Conservation (phyloP, 37 sponge, comb jelly and placozoan genomes). For the Axinella damicornis region DNA sequence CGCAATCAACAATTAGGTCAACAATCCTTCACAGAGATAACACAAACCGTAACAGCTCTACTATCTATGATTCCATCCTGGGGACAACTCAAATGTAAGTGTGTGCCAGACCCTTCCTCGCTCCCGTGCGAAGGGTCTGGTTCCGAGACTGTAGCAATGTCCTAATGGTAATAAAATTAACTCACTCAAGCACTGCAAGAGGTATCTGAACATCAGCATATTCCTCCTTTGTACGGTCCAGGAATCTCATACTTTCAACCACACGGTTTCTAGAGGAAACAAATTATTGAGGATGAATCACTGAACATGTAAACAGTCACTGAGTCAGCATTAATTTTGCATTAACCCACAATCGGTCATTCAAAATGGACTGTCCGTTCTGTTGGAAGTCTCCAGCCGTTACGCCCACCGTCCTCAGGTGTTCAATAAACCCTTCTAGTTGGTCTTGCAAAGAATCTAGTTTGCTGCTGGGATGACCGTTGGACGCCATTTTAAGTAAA, state of each 20-base stretch:
- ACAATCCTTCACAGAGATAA: too few species aligned
- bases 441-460: slow-evolving; percentile 60
- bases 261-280: slow-evolving; percentile 54
- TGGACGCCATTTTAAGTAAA: slow-evolving; percentile 48
- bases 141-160: too few species aligned
- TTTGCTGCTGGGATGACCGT: slow-evolving; percentile 5
- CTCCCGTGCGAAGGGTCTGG: too few species aligned
- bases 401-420: slow-evolving; percentile 78
- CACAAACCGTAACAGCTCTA: too few species aligned
- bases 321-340: too few species aligned
- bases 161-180: too few species aligned
- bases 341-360: slow-evolving; percentile 70
- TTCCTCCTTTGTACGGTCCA: slow-evolving; percentile 62
- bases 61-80: too few species aligned
- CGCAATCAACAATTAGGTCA: too few species aligned
- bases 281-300: too few species aligned
- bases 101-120: too few species aligned
- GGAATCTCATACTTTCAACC: slow-evolving; percentile 62
- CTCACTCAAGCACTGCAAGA: slow-evolving; percentile 74
- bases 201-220: slow-evolving; percentile 71
- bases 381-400: slow-evolving; percentile 82
- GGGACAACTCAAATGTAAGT: too few species aligned
- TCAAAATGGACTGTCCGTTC: slow-evolving; percentile 64
- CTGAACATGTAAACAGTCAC: too few species aligned
- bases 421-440: slow-evolving; percentile 76